Evolutionary conservation across 2,113 vertebrate species (phyloP).

Genomic region (Perca flavescens): DNA sequence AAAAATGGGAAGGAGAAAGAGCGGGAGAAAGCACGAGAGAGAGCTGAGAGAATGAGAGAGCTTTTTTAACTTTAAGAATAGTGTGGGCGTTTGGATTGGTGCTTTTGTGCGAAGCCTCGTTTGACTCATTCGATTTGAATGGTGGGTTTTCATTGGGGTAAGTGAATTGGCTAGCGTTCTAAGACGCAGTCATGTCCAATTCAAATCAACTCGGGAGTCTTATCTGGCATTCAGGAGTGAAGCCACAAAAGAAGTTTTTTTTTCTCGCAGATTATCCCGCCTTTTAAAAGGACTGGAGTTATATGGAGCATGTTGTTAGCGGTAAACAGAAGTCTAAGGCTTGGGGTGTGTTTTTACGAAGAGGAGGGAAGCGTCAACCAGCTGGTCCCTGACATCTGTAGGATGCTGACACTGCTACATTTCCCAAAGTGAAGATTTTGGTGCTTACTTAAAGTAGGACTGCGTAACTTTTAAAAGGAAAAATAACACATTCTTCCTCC

Average conservation of each 20-base stretch:
- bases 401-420: slow-evolving; percentile 1
- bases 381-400: slow-evolving; percentile 1
- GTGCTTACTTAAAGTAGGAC: neutral
- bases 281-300: slow-evolving; percentile 28
- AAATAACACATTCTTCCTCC: neutral
- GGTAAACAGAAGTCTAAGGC: slow-evolving; percentile 19
- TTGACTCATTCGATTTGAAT: slow-evolving; percentile 71
- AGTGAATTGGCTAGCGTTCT: slow-evolving; percentile 65
- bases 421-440: neutral
- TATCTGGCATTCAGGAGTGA: slow-evolving; percentile 58
- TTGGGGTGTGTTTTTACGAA: slow-evolving; percentile 7
- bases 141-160: slow-evolving; percentile 58
- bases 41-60: slow-evolving; percentile 41
- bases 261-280: slow-evolving; percentile 45
- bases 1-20: slow-evolving; percentile 33
- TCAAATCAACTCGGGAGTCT: slow-evolving; percentile 65
- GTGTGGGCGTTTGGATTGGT: slow-evolving; percentile 56
- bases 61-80: slow-evolving; percentile 71
- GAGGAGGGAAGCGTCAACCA: slow-evolving; percentile 8
- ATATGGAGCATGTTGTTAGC: slow-evolving; percentile 42
- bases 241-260: slow-evolving; percentile 55
- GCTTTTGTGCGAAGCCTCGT: slow-evolving; percentile 63
- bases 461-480: neutral
- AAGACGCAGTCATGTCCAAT: slow-evolving; percentile 66
- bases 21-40: slow-evolving; percentile 4